phyloP scores from a whole-genome alignment of 2,888 invertebrate species.

The Caenorhabditis sp. region DNA sequence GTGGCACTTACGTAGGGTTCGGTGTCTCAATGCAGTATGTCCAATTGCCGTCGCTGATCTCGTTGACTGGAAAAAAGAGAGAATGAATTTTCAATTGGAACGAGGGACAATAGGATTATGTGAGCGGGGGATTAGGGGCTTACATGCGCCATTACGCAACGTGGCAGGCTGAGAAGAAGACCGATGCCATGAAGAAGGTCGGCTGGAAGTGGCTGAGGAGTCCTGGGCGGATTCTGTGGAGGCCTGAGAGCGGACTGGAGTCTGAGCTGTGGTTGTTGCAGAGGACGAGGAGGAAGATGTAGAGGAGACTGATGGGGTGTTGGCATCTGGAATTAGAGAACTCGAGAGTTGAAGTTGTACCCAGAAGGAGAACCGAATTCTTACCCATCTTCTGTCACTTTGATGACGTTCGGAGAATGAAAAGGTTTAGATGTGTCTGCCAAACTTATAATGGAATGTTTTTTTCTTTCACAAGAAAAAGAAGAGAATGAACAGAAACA shows the following conservation, averaged over 20 bases:
- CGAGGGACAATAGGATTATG: slow-evolving; percentile 54
- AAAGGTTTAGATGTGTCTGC: slow-evolving; percentile 2
- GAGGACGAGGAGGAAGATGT: slow-evolving; percentile 8
- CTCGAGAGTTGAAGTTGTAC: background rate
- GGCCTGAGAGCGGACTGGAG: slow-evolving; percentile 12
- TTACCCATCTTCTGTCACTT: slow-evolving; percentile 39
- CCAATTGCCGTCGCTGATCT: slow-evolving; percentile 66
- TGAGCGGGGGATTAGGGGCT: slow-evolving; percentile 43
- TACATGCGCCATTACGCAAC: slow-evolving; percentile 52
- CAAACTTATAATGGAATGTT: slow-evolving; percentile 24
- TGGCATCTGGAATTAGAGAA: slow-evolving; percentile 36
- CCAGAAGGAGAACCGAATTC: background rate
- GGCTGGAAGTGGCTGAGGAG: background rate
- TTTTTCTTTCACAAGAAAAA: slow-evolving; percentile 19
- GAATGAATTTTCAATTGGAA: slow-evolving; percentile 37
- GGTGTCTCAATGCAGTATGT: slow-evolving; percentile 56
- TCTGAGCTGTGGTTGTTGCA: background rate
- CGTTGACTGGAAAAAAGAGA: slow-evolving; percentile 53
- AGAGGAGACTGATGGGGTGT: slow-evolving; percentile 24
- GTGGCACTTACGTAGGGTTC: slow-evolving; percentile 23
- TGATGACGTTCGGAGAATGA: slow-evolving; percentile 8
- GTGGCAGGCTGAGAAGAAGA: slow-evolving; percentile 64
- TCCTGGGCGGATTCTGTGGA: slow-evolving; percentile 38
- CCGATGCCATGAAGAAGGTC: slow-evolving; percentile 35
- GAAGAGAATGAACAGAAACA: slow-evolving; percentile 28